Percentiles rank a stretch among this genome's conserved stretches.
Conservation (phyloP, 1,140 invertebrate species). For the Zaprionus gabonicus region DNA sequence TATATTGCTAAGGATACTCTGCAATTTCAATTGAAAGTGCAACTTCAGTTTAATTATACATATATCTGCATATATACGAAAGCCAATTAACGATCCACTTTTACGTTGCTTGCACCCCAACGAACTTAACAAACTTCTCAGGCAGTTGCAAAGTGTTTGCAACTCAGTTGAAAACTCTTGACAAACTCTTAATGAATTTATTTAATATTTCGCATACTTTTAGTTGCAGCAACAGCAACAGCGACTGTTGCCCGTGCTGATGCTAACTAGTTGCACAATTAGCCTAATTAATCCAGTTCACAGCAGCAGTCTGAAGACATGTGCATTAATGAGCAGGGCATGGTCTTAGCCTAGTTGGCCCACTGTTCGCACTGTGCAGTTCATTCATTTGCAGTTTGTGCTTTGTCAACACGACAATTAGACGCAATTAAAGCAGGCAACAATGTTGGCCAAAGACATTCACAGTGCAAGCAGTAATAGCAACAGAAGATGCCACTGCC, state of each 20-base stretch:
- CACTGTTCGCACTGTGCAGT: background rate
- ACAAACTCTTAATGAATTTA: background rate
- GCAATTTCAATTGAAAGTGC: background rate
- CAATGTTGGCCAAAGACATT: constrained; percentile 41
- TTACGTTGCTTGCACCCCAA: too few relatives aligned
- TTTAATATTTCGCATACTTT: constrained; percentile 5
- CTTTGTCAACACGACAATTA: constrained; percentile 71
- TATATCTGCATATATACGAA: too few relatives aligned
- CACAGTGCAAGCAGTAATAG: background rate
- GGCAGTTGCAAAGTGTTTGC: background rate
- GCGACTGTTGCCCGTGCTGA: background rate
- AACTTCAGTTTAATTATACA: too few relatives aligned
- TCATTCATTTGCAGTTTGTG: constrained; percentile 44
- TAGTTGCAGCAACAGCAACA: background rate
- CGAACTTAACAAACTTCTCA: background rate
- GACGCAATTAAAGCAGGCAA: constrained; percentile 64
- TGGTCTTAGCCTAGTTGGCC: background rate
- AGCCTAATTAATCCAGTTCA: constrained; percentile 8
- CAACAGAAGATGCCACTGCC: constrained; percentile 4
- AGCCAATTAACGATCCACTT: too few relatives aligned
- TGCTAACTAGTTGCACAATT: constrained; percentile 9
- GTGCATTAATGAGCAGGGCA: background rate
- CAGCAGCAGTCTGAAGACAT: constrained; percentile 1
- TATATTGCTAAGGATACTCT: background rate
- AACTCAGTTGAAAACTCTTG: background rate